A percentile compares a stretch with the other conserved stretches of the same genome.
Evolutionary conservation across 1,140 invertebrate species (phyloP).

Genomic region (Lycorma delicatula): DNA sequence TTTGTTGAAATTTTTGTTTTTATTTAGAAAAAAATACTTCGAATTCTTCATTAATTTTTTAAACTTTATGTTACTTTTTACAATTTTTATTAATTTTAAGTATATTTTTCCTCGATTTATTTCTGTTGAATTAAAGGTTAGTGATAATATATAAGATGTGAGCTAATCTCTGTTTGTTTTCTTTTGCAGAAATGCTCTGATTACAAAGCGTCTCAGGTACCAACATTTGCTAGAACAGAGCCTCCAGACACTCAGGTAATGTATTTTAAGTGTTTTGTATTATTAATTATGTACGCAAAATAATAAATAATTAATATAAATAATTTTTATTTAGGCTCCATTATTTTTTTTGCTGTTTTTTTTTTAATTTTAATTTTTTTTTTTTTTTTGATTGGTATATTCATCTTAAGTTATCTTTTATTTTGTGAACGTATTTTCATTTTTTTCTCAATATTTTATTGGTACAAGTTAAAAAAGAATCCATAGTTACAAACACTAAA

Average conservation of each 20-base stretch:
- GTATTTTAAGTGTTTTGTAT: slow-evolving; percentile 6
- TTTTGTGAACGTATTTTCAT: not conserved
- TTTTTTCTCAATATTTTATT: too few relatives aligned
- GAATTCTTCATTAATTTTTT: too few relatives aligned
- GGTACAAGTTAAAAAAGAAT: too few relatives aligned
- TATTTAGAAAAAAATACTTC: too few relatives aligned
- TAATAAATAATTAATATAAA: too few relatives aligned
- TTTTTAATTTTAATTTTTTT: not conserved
- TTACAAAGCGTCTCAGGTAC: slow-evolving; percentile 72
- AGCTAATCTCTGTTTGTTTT: slow-evolving; percentile 21
- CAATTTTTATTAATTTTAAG: too few relatives aligned
- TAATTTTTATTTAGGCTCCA: too few relatives aligned
- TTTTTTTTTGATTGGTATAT: slow-evolving; percentile 3
- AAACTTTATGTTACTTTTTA: too few relatives aligned
- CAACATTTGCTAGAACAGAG: slow-evolving; percentile 89
- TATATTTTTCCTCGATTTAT: too few relatives aligned
- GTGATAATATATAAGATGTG: not conserved
- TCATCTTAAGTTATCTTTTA: not conserved
- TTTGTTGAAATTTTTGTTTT: too few relatives aligned
- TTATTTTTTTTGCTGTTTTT: slow-evolving; percentile 3
- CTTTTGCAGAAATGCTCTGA: slow-evolving; percentile 86
- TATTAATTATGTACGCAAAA: not conserved
- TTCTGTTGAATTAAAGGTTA: too few relatives aligned
- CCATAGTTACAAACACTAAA: too few relatives aligned
- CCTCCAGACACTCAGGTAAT: slow-evolving; percentile 83